Evolutionary conservation across 2,888 invertebrate species (phyloP).

Genomic region (Boloria euphrosyne): DNA sequence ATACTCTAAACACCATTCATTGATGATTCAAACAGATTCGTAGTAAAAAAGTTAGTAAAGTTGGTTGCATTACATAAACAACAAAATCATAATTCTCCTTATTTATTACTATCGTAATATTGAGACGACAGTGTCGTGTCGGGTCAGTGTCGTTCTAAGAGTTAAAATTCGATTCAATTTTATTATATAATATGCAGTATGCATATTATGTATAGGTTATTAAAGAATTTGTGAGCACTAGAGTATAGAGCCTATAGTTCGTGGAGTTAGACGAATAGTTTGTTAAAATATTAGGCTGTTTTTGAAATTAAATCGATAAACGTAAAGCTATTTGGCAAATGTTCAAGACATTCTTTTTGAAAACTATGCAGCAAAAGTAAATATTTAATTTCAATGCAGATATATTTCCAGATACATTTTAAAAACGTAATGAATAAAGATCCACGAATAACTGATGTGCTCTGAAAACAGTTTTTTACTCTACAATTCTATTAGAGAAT

Average conservation of each 20-base stretch:
- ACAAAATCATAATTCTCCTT: too few species aligned
- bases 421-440: too few species aligned
- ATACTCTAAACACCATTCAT: background rate
- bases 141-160: too few species aligned
- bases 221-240: background rate
- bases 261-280: background rate
- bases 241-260: background rate
- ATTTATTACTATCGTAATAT: too few species aligned
- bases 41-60: background rate
- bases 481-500: too few species aligned
- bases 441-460: too few species aligned
- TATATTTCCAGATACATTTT: background rate
- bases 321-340: slow-evolving; percentile 20
- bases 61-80: too few species aligned
- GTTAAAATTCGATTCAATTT: too few species aligned
- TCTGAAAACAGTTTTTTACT: too few species aligned
- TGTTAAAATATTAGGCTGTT: background rate
- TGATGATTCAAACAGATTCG: slow-evolving; percentile 1
- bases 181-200: too few species aligned
- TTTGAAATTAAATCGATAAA: slow-evolving; percentile 13
- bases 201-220: too few species aligned
- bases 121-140: too few species aligned
- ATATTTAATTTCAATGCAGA: slow-evolving; percentile 1
- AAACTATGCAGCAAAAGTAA: slow-evolving; percentile 6
- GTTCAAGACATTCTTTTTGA: slow-evolving; percentile 13